These are phyloP conservation scores for Panzeria rudis DNA, from an alignment of 2,888 invertebrate genomes.

Conservation along the genomic window DNA sequence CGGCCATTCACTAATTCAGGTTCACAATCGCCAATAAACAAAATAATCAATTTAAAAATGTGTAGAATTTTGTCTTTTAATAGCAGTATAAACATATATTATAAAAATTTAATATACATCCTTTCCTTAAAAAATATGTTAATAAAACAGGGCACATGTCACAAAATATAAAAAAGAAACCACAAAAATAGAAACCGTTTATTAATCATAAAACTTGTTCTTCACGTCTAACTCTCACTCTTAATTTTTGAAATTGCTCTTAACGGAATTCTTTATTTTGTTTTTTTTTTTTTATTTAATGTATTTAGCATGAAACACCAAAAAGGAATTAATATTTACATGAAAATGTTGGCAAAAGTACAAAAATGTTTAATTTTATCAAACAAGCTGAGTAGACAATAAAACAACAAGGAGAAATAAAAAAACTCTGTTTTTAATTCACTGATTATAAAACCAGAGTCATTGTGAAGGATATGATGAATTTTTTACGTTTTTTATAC, in stretches of 20 bases:
- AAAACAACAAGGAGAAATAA: neutral
- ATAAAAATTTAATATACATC: too few relatives aligned
- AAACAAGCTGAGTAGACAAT: neutral
- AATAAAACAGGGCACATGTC: too few relatives aligned
- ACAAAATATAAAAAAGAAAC: neutral
- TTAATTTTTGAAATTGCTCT: neutral
- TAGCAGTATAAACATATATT: too few relatives aligned
- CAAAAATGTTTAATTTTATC: neutral
- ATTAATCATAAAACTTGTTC: neutral
- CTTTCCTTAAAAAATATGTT: too few relatives aligned
- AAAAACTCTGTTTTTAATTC: slow-evolving; percentile 42
- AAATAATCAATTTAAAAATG: too few relatives aligned
- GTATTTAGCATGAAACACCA: slow-evolving; percentile 8
- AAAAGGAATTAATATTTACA: slow-evolving; percentile 38
- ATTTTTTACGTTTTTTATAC: slow-evolving; percentile 19
- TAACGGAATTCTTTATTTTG: neutral
- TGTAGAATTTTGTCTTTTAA: too few relatives aligned
- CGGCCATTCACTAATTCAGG: too few relatives aligned
- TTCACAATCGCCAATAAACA: too few relatives aligned
- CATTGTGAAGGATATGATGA: slow-evolving; percentile 21
- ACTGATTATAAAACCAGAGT: slow-evolving; percentile 45
- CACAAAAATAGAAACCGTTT: neutral
- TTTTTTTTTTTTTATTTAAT: slow-evolving; percentile 2
- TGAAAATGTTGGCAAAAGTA: slow-evolving; percentile 24
- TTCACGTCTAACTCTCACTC: neutral